Base-by-base conservation (phyloP, 2,797 vertebrate species). In the Lagorchestes hirsutus region DNA sequence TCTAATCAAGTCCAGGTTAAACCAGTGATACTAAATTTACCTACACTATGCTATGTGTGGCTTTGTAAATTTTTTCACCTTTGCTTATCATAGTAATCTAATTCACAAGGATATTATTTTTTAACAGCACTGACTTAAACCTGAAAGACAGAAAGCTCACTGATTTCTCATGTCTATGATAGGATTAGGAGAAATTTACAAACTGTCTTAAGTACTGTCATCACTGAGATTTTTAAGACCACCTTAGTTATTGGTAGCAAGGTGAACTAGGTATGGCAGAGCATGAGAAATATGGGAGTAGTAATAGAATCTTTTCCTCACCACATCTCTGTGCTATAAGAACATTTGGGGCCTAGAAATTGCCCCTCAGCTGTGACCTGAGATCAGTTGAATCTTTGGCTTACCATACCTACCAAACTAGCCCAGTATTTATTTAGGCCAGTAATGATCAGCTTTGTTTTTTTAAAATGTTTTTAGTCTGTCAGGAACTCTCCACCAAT, bases 381-480 rank as follows among this genome's bases (percentile, higher is more conserved):
- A 92, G 50, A 59, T 5, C 46, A 9, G 87, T 54, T 29, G 54
- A 56, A 62, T 14, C 55, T 92, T 95, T 34, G 90, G 22, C 24
- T 92, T 95, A 93, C 92, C 74, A n/a, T 13, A 93, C 87, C 55
- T n/a, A 16, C 40, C 5, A 22, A 34, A 82, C n/a, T 90, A 11
- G 40, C 58, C 95, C 34, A 54, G 40, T 4, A 46, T 82, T 74
- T 50, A 58, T 92, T 93, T 90, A 93, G 55, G 29, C 74, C 87
- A 92, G 34, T 46, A 92, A 27, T 54, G 16, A 82, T 58, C 14
- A 34, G 55, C 52, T 90, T 93, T 90, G 92, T 92, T 92, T 59
- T 29, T 93, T 95, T n/a, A 87, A 62, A 95, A 90, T n/a, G 67
- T 82, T 87, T 93, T 91, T 91, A 74, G 55, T 92, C 13, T 95